Evolutionary conservation across 2,113 vertebrate genomes (phyloP).

Genomic region (Chloropsis cyanopogon): DNA sequence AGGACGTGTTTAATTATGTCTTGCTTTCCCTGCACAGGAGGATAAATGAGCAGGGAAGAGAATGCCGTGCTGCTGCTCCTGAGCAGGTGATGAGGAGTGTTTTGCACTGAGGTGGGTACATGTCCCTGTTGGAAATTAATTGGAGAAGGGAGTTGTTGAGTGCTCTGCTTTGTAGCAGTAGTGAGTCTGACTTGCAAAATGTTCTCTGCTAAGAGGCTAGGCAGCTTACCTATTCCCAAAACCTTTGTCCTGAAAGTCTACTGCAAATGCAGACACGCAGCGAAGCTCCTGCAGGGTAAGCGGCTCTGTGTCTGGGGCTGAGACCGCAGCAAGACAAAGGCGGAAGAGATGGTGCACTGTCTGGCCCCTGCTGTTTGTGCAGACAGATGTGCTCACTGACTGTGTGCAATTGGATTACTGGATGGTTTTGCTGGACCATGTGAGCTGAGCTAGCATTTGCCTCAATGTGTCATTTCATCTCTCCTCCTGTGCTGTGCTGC

Average conservation of each 20-base stretch:
- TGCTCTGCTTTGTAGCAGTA: neutral
- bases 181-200: neutral
- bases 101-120: neutral
- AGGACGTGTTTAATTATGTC: constrained; percentile 7
- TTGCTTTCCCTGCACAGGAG: neutral
- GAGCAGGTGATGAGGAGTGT: neutral
- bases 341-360: neutral
- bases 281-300: neutral
- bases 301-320: neutral
- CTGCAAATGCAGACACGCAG: neutral
- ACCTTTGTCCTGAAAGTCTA: neutral
- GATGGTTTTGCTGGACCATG: neutral
- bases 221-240: neutral
- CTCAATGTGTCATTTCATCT: neutral
- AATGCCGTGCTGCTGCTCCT: neutral
- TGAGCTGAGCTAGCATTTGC: neutral
- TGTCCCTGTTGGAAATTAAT: neutral
- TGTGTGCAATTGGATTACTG: neutral
- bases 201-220: neutral
- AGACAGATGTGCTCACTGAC: neutral
- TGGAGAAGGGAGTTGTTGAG: neutral
- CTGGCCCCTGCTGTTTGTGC: neutral
- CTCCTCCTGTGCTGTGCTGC: neutral
- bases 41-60: neutral
- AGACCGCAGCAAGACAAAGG: neutral